Evolutionary conservation across 2,888 invertebrate species (phyloP), one percentile per base, ranked within the genome.

Genomic region (Andrena hattorfiana): DNA sequence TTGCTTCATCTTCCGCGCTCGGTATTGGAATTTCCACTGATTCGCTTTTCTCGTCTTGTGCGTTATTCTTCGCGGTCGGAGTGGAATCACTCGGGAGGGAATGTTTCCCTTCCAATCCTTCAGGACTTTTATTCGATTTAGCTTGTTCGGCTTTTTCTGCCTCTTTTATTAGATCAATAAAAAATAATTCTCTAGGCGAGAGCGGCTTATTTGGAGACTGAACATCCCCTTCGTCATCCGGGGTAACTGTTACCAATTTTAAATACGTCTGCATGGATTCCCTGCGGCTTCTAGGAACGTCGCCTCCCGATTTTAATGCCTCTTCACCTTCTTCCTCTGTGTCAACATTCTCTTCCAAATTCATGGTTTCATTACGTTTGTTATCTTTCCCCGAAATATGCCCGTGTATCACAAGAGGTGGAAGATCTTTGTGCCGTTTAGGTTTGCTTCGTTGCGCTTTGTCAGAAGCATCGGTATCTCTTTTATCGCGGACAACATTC

Each of bases 111-210:
- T 64, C 75, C 4, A 30, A 56, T 5, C 7, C 10, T 26, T 32
- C 13, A 6, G 32, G 26, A 30, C 60, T 51, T 8, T n/a, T 23
- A 8, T 16, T 60, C 28, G 3, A 67, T 51, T 72, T 73, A 26
- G 32, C 60, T 42, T 51, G 68, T 23, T 89, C 87, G 2, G 78
- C 82, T 64, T 78, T 85, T n/a, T 93, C 92, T 0, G 93, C 93
- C 49, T 89, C 90, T 80, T 91, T 91, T 35, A 94, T 92, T 48
- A 94, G 85, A 87, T 94, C 94, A 28, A 92, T 91, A 79, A 94
- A 94, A 82, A 94, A 94, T 76, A 94, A 85, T 84, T 94, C 94
- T 54, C 94, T 89, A 0, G 94, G 94, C 8, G 94, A 92, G 73
- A 94, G 78, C 8, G 93, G 90, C 13, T 82, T 77, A 35, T 89